Conservation (phyloP, 2,113 vertebrate species). For the Edolisoma coerulescens region DNA sequence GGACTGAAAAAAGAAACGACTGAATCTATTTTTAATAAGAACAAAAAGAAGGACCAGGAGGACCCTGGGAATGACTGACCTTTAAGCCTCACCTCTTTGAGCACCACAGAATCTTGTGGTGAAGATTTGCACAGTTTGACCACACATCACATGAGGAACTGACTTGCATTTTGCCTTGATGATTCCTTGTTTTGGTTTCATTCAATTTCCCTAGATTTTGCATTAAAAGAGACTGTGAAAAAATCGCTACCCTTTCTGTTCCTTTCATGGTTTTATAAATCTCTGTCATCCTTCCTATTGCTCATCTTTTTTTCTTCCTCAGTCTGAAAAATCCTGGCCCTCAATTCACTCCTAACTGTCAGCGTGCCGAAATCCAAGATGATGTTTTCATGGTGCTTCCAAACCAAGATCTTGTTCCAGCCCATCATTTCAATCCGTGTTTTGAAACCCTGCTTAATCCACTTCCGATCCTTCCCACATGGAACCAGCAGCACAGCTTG, state of each 20-base stretch:
- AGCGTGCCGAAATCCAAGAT: background rate
- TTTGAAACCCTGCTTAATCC: background rate
- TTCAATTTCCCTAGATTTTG: background rate
- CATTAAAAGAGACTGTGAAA: background rate
- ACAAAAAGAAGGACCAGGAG: background rate
- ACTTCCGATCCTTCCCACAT: background rate
- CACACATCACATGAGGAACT: accelerated
- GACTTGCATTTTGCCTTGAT: background rate
- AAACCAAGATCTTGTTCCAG: constrained; percentile 3
- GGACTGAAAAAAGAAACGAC: background rate
- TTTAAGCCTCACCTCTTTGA: background rate
- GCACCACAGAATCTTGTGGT: background rate
- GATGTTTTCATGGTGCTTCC: background rate
- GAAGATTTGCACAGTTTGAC: background rate
- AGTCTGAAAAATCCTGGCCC: background rate
- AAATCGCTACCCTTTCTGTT: background rate
- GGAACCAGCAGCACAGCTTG: constrained; percentile 9
- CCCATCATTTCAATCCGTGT: background rate
- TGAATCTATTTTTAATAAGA: background rate
- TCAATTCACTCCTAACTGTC: background rate
- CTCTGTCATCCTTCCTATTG: background rate
- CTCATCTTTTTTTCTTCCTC: background rate
- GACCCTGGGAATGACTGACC: background rate
- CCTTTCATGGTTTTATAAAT: background rate
- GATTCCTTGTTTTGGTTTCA: background rate